Evolutionary conservation across 2,797 vertebrate genomes (phyloP), one percentile per base, ranked within the genome.

Genomic region (Sebastes hubbsi): DNA sequence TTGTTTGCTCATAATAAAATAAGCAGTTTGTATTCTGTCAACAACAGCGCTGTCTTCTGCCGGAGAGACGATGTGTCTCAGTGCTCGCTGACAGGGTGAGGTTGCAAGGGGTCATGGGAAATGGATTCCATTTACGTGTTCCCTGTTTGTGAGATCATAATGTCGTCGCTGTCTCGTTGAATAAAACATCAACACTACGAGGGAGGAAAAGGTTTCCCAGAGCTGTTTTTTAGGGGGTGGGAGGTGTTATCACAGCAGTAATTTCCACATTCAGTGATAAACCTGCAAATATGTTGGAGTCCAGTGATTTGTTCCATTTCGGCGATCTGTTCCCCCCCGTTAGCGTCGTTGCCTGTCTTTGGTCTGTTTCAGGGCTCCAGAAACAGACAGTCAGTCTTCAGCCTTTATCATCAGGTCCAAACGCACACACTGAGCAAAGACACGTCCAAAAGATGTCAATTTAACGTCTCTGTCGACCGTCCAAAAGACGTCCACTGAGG

Each of bases 101-200:
- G 90, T 81, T 27, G 72, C 71, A 77, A 36, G 72, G 87, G 92
- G 91, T 94, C 85, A 91, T 76, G 66, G 88, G 87, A 93, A 92
- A 92, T 91, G 81, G 87, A 84, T 86, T 85, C 89, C 85, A 91
- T 93, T 89, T 92, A 58, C 66, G 29, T 62, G 56, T 84, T 79
- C 49, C 36, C 68, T 72, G 60, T 79, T 72, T 66, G 32, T 72
- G 78, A 46, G 73, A 65, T 74, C 56, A 60, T 72, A 68, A 38
- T 82, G 75, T 74, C 54, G 25, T 72, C 63, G 27, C 14, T 54
- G 38, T 38, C 20, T 72, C 71, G 60, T 36, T 83, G 85, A 90
- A 91, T 92, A 91, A 92, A 93, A 85, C 86, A 87, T 84, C 22
- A 20, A n/a, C 36, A 8, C 24, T 2, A 8, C 1, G 56, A 38